Base-by-base conservation (phyloP, 2,888 invertebrate species). In the Ephialtes manifestator region DNA sequence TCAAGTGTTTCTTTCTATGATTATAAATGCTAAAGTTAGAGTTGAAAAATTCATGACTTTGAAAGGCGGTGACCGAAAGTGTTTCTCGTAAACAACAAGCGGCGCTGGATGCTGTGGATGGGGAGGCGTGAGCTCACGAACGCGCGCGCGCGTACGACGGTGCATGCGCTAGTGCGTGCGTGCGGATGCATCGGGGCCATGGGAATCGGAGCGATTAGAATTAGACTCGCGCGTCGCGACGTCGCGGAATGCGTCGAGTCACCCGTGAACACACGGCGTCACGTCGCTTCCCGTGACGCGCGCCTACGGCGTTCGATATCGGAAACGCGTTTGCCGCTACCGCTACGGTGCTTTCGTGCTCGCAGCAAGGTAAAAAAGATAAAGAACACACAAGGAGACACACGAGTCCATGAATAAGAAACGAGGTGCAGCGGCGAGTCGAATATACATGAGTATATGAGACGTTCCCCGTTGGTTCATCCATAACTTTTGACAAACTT, bases 191-290 rank as follows among this genome's bases (percentile, higher is more conserved):
- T 88, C 71, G 87, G 84, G 87, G 87, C 85, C 86, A 88, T 88
- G 87, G 84, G 87, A 88, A 88, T 87, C 87, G 84, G 87, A 87
- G 85, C 85, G 87, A 88, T 88, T 88, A 88, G 87, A 88, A 88
- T 88, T 88, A 88, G 87, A 88, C 83, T 83, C 81, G 79, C 84
- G 81, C 84, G 87, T 87, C 86, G 87, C 86, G 84, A 88, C 87
- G 84, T 81, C 86, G 84, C 78, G 86, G 87, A 88, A 87, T 87
- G 84, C 83, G 85, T 81, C 84, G 81, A 86, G 84, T 83, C 88
- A 86, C 80, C 84, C 84, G 76, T 78, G 71, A 78, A 76, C 67
- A 31, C 70, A 72, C 80, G 60, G 58, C 70, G 55, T 48, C 74
- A 51, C 60, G 71, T 76, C 35, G 76, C 51, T 20, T 35, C 39